Base-by-base conservation (phyloP, 2,888 invertebrate species). In the Melanophora roralis region DNA sequence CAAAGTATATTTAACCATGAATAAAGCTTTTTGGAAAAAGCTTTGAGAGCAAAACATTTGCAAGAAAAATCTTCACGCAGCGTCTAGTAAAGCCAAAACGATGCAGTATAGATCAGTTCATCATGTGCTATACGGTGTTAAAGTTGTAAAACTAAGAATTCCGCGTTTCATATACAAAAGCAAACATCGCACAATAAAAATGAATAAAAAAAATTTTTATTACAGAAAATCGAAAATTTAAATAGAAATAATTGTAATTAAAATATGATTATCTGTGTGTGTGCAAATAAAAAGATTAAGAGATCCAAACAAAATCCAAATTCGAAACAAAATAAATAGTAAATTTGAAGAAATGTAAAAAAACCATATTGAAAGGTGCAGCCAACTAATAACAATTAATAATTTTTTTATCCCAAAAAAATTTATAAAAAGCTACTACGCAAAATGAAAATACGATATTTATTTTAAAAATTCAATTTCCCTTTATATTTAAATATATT, bases 111-210 rank as follows among this genome's bases (percentile, higher is more conserved):
- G 43, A 83, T 86, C 86, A 87, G 87, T 87, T 71, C 71, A 84
- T 82, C 68, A 16, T 83, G 81, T 84, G 83, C 84, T 83, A 81
- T 79, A 84, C 82, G 83, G 78, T 84, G 82, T 69, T 76, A 78
- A 79, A 75, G 82, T 81, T 79, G 73, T 68, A 68, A 64, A 72
- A 40, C 40, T 57, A 45, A 51, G 53, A 75, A 53, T 23, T 51
- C 16, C 16, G 75, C 64, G 75, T 53, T 9, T 65, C 27, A 43
- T 43, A 45, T 19, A 40, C 14, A 16, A 8, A 45, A 2, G 8
- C 43, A 43, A 45, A 45, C 19, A 45, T 11, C n/a, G 8, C 16
- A 51, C 27, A 67, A 57, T 9, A 65, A 59, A 75, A 27, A 27
- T 27, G 27, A 27, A 27, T 27, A 27, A 27, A 27, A 3, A 27